Conservation (phyloP, 1,140 invertebrate genomes). For the Lordiphosa mommai region DNA sequence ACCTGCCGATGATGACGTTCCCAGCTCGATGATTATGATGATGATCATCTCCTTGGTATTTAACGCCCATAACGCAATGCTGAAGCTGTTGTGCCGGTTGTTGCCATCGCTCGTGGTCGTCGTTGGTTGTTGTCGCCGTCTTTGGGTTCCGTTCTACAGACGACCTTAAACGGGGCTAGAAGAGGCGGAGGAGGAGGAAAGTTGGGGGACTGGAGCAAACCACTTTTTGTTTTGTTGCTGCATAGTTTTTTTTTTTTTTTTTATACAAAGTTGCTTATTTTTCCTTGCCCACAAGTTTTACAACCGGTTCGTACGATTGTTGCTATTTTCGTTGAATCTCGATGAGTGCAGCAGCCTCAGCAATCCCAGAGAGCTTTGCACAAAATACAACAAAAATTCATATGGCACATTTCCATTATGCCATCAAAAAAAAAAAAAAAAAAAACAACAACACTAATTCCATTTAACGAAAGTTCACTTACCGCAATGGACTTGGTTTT, state of each 20-base stretch:
- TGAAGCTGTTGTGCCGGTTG: slow-evolving; percentile 45
- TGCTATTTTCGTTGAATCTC: slow-evolving; percentile 16
- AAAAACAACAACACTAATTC: background rate
- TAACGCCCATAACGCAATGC: slow-evolving; percentile 27
- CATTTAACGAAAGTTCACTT: slow-evolving; percentile 21
- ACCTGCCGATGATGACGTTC: slow-evolving; percentile 27
- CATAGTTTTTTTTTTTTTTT: slow-evolving; percentile 6
- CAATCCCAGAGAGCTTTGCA: background rate
- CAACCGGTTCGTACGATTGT: slow-evolving; percentile 14
- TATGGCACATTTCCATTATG: slow-evolving; percentile 23
- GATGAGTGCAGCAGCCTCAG: slow-evolving; percentile 9
- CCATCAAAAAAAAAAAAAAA: background rate
- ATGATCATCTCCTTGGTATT: slow-evolving; percentile 33
- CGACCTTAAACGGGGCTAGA: slow-evolving; percentile 63
- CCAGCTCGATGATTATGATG: slow-evolving; percentile 10
- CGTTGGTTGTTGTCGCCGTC: slow-evolving; percentile 25
- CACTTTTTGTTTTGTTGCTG: slow-evolving; percentile 34
- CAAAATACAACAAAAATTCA: slow-evolving; percentile 1
- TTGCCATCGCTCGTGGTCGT: slow-evolving; percentile 1
- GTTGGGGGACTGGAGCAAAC: slow-evolving; percentile 72
- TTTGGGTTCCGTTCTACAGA: slow-evolving; percentile 69
- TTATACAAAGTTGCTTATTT: slow-evolving; percentile 12
- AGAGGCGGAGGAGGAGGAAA: slow-evolving; percentile 11
- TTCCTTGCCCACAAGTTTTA: slow-evolving; percentile 17
- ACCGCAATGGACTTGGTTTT: background rate